Evolutionary conservation across 2,888 invertebrate species (phyloP).

Genomic region (Pristionchus fissidentatus): DNA sequence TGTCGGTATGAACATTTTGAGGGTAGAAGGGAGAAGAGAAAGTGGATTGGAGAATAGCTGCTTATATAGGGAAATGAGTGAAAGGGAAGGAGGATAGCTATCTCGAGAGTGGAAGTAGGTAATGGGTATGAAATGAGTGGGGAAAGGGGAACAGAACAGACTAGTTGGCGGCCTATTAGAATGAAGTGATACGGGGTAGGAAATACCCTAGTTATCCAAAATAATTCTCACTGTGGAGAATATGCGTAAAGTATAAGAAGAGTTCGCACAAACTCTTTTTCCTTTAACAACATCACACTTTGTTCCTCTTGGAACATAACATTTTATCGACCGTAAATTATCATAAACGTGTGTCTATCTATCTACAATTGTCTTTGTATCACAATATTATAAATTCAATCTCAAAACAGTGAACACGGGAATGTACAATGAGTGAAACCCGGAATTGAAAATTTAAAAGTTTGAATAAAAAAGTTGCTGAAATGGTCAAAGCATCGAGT

Average conservation of each 20-base stretch:
- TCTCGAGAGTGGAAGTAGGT: conserved; percentile 19
- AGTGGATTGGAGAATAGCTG: not conserved
- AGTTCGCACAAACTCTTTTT: not conserved
- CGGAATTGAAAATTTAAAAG: conserved; percentile 1
- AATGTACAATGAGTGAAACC: not conserved
- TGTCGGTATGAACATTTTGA: not conserved
- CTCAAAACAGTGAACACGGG: not conserved
- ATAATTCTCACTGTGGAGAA: not conserved
- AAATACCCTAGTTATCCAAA: not conserved
- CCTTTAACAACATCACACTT: too few relatives aligned
- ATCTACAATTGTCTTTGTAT: not conserved
- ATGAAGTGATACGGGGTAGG: not conserved
- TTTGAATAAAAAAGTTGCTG: not conserved
- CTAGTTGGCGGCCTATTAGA: not conserved
- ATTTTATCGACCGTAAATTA: not conserved
- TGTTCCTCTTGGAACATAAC: not conserved
- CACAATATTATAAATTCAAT: not conserved
- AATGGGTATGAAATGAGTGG: conserved; percentile 23
- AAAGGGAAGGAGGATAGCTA: conserved; percentile 8
- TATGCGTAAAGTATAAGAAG: conserved; percentile 8
- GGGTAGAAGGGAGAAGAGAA: conserved; percentile 10
- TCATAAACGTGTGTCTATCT: not conserved
- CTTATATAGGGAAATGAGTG: conserved; percentile 41
- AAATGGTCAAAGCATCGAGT: not conserved
- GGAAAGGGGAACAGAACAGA: not conserved